Conservation (phyloP, 2,888 invertebrate species). For the Lymantria monacha region DNA sequence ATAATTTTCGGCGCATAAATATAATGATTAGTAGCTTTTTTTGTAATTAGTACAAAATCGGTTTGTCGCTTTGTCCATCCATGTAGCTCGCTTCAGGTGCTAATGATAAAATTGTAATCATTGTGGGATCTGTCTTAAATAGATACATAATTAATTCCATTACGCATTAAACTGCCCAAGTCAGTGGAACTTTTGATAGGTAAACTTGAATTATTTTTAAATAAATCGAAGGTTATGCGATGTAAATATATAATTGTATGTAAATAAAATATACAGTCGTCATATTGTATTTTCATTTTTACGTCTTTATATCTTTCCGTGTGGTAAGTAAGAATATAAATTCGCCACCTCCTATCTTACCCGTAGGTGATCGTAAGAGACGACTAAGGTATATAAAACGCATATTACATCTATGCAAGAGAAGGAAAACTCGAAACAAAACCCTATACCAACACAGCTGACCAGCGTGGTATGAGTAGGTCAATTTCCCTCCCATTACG, state of each 20-base stretch:
- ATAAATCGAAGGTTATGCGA: slow-evolving; percentile 53
- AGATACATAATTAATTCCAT: slow-evolving; percentile 27
- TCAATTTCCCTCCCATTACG: no score
- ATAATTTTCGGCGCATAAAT: no score
- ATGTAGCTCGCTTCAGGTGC: slow-evolving; percentile 62
- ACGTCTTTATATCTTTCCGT: no score
- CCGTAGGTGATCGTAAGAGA: no score
- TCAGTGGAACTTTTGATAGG: slow-evolving; percentile 31
- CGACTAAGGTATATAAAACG: no score
- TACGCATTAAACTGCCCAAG: slow-evolving; percentile 38
- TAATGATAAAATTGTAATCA: slow-evolving; percentile 32
- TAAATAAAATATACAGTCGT: slow-evolving; percentile 65
- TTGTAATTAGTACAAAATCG: slow-evolving; percentile 50
- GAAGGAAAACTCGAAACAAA: no score
- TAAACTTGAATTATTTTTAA: slow-evolving; percentile 32
- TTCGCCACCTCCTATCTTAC: no score
- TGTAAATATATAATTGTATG: slow-evolving; percentile 66
- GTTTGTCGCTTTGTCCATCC: slow-evolving; percentile 55
- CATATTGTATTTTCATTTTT: slow-evolving; percentile 20
- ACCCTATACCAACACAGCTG: no score
- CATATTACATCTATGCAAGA: no score
- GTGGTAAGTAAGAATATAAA: no score
- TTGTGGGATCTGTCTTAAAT: slow-evolving; percentile 19
- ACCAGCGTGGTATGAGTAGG: no score
- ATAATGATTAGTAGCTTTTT: slow-evolving; percentile 10